Percentiles rank a stretch among this genome's conserved stretches.
Evolutionary conservation across 2,797 vertebrate genomes (phyloP).

Genomic region (Synaphobranchus kaupii): DNA sequence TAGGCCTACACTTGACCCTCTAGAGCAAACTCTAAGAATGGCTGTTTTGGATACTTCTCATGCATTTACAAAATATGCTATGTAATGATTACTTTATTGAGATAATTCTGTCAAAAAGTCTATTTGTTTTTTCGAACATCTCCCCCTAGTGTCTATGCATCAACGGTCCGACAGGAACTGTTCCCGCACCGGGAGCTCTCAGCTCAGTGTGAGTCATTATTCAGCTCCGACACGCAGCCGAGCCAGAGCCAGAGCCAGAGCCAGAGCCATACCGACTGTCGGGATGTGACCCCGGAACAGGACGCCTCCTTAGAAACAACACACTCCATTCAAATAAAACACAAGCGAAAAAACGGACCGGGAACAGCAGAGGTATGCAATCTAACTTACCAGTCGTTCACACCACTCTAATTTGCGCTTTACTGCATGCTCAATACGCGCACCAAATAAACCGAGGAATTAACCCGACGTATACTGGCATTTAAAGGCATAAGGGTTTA

Average conservation of each 20-base stretch:
- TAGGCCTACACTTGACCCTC: not conserved
- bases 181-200: conserved; percentile 53
- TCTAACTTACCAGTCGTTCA: conserved; percentile 12
- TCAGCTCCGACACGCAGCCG: conserved; percentile 48
- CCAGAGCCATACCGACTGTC: conserved; percentile 70
- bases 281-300: conserved; percentile 87
- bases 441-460: conserved; percentile 44
- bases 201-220: conserved; percentile 63
- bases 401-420: conserved; percentile 18
- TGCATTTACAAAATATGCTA: not conserved
- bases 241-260: too few species aligned
- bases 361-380: conserved; percentile 81
- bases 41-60: not conserved
- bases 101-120: not conserved
- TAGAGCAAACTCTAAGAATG: not conserved
- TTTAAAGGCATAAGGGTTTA: not conserved
- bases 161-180: conserved; percentile 43
- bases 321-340: conserved; percentile 76
- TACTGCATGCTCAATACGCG: not conserved
- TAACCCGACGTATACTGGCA: conserved; percentile 37
- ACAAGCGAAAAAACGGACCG: conserved; percentile 74
- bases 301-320: conserved; percentile 76
- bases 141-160: conserved; percentile 37
- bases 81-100: not conserved
- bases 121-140: not conserved